Evolutionary conservation across 2,888 invertebrate genomes (phyloP).

Genomic region (Drosophila nr. fundita): DNA sequence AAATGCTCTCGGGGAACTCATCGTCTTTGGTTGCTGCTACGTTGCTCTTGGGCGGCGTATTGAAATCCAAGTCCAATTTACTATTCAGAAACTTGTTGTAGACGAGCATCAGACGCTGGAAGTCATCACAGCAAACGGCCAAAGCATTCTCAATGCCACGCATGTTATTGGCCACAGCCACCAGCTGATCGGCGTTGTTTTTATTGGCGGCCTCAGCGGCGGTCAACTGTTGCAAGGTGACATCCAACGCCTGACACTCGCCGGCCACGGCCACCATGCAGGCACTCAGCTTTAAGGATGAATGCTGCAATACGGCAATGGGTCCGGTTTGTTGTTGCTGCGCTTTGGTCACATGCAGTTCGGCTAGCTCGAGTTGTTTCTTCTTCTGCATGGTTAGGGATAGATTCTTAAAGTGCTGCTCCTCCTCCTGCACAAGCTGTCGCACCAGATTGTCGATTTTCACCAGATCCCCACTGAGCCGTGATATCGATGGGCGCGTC

Average conservation of each 20-base stretch:
- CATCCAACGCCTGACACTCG: conserved; percentile 83
- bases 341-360: conserved; percentile 72
- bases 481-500: conserved; percentile 79
- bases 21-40: conserved; percentile 44
- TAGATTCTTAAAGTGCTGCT: conserved; percentile 82
- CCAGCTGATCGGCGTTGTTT: conserved; percentile 79
- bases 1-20: conserved; percentile 80
- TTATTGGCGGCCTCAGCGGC: conserved; percentile 76
- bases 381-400: conserved; percentile 76
- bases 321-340: conserved; percentile 79
- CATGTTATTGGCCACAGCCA: conserved; percentile 83
- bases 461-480: conserved; percentile 73
- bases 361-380: conserved; percentile 77
- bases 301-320: conserved; percentile 82
- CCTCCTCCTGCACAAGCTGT: conserved; percentile 82
- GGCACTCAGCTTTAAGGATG: conserved; percentile 83
- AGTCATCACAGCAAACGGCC: conserved; percentile 83
- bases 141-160: conserved; percentile 82
- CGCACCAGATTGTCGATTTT: conserved; percentile 79
- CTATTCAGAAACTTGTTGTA: conserved; percentile 84
- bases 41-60: conserved; percentile 1
- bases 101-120: conserved; percentile 83
- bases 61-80: conserved; percentile 69
- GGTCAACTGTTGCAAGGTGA: conserved; percentile 81
- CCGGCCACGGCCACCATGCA: conserved; percentile 84